phyloP scores from a whole-genome alignment of 2,113 vertebrate species.

The Manacus vitellinus region DNA sequence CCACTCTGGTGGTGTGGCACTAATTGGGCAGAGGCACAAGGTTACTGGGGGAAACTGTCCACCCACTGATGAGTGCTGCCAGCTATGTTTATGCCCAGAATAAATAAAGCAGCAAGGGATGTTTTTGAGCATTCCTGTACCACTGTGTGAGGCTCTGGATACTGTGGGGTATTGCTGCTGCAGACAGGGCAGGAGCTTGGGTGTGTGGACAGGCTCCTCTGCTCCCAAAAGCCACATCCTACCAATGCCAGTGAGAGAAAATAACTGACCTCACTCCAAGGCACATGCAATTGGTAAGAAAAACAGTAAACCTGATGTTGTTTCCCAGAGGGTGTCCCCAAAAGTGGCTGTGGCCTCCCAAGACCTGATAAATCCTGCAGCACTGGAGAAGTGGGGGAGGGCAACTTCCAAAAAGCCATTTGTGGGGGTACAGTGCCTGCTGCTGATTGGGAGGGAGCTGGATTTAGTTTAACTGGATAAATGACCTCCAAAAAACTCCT shows the following conservation, averaged over 20 bases:
- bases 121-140: not conserved
- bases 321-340: not conserved
- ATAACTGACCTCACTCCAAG: not conserved
- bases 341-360: not conserved
- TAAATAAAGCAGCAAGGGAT: not conserved
- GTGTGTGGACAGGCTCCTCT: not conserved
- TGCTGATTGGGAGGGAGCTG: not conserved
- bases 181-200: not conserved
- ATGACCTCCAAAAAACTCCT: not conserved
- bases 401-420: not conserved
- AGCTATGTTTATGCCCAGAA: not conserved
- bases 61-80: not conserved
- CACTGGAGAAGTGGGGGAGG: not conserved
- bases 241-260: not conserved
- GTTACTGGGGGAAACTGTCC: not conserved
- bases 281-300: not conserved
- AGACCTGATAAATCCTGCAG: not conserved
- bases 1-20: not conserved
- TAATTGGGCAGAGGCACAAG: not conserved
- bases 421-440: not conserved
- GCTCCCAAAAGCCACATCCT: fast-evolving
- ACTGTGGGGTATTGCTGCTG: fast-evolving
- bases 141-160: fast-evolving
- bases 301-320: not conserved
- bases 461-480: not conserved